Evolutionary conservation across 2,113 vertebrate species (phyloP), one percentile per base, ranked within the genome.

Genomic region (Cynopterus brachyotis): DNA sequence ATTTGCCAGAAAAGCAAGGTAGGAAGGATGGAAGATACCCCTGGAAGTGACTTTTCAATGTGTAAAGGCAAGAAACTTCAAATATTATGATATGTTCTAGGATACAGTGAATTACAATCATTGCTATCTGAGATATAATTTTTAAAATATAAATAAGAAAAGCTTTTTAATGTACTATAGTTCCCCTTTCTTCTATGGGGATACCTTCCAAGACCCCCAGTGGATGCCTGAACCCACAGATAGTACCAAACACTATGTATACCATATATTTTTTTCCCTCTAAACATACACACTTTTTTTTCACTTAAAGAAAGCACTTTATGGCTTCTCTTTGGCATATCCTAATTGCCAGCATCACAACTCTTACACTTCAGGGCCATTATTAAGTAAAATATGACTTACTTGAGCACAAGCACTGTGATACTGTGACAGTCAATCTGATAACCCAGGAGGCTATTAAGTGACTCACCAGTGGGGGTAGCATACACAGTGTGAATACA

Each of bases 141-240:
- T 93, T 88, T 87, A 40, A 80, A 84, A 60, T 66, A 90, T 85
- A 95, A 80, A 59, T 76, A 90, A 75, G 66, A 94, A 86, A 70
- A 83, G 0, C 22, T 55, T 32, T 62, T 22, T 87, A 50, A 72
- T 28, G 45, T 45, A 40, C 9, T 8, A 40, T 42, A 62, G 40
- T 32, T 59, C 40, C 17, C 37, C 17, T 28, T 82, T 62, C 45
- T 32, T 30, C 37, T 60, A 28, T 40, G 30, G 57, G 57, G 19
- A 45, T 20, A 32, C 9, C 19, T 82, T 81, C 37, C 30, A n/a
- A 53, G 73, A 53, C 47, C 45, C 30, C 45, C 73, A 12, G 45
- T n/a, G 28, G 30, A 76, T 76, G 30, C 73, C 76, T 62, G 57
- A 45, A 62, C 42, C 19, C 7, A 28, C 17, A 62, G 1, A 62